A percentile compares a stretch with the other conserved stretches of the same genome.
Evolutionary conservation across 2,888 invertebrate species (phyloP).

Genomic region (Ernsta delagoae): DNA sequence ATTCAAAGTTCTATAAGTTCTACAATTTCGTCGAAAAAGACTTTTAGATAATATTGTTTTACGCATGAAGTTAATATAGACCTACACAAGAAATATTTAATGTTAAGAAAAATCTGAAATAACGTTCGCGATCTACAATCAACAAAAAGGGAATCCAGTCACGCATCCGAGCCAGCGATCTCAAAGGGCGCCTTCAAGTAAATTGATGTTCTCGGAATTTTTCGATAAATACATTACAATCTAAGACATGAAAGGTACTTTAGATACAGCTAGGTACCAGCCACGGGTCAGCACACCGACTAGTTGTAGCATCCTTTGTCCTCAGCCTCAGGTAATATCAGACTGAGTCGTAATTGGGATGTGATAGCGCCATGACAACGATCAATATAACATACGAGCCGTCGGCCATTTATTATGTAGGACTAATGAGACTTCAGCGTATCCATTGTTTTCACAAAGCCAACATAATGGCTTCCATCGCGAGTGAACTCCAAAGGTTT

Average conservation of each 20-base stretch:
- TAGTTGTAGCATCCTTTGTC: slow-evolving; percentile 35
- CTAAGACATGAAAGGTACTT: slow-evolving; percentile 35
- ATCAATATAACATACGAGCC: slow-evolving; percentile 10
- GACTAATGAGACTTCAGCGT: slow-evolving; percentile 25
- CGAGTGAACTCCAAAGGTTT: slow-evolving; percentile 16
- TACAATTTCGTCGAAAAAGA: background rate
- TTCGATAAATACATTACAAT: slow-evolving; percentile 37
- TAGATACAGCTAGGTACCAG: slow-evolving; percentile 27
- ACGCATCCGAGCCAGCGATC: slow-evolving; percentile 25
- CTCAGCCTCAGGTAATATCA: slow-evolving; percentile 25
- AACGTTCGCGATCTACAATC: slow-evolving; percentile 19
- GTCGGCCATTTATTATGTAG: slow-evolving; percentile 23
- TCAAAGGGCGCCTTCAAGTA: slow-evolving; percentile 21
- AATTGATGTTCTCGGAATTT: slow-evolving; percentile 33
- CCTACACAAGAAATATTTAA: background rate
- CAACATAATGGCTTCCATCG: slow-evolving; percentile 10
- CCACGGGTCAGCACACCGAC: slow-evolving; percentile 33
- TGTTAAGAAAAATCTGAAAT: background rate
- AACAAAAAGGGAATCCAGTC: slow-evolving; percentile 27
- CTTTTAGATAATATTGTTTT: background rate
- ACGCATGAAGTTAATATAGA: background rate
- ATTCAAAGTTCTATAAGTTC: background rate
- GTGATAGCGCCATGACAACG: slow-evolving; percentile 34
- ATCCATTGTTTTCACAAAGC: slow-evolving; percentile 21
- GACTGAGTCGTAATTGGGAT: slow-evolving; percentile 22